A percentile compares a stretch with the other conserved stretches of the same genome.
These are phyloP conservation scores for Sipha flava DNA, from an alignment of 1,140 invertebrate species.

Conservation along the genomic window DNA sequence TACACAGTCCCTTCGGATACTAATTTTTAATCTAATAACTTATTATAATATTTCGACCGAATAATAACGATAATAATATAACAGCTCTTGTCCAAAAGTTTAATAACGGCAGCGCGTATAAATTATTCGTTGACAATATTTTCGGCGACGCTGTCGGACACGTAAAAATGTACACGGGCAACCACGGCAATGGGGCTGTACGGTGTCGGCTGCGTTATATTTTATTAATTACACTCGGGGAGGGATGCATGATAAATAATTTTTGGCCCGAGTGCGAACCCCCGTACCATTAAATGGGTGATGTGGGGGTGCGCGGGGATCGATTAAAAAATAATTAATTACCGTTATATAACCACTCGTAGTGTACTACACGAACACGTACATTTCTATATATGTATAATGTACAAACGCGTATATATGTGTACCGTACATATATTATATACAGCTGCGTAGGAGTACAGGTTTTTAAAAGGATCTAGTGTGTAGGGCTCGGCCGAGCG, in stretches of 20 bases:
- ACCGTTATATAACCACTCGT: too few species aligned
- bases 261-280: constrained; percentile 3
- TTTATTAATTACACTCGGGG: constrained; percentile 16
- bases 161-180: neutral
- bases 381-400: neutral
- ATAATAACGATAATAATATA: neutral
- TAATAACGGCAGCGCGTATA: neutral
- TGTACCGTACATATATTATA: neutral
- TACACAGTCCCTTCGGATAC: neutral
- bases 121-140: constrained; percentile 28
- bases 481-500: too few species aligned
- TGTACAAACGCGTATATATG: too few species aligned
- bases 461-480: too few species aligned
- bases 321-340: constrained; percentile 29
- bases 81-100: neutral
- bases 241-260: constrained; percentile 15
- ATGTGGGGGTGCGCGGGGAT: neutral
- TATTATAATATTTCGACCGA: neutral
- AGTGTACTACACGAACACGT: neutral
- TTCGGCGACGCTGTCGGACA: neutral
- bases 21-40: neutral
- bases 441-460: too few species aligned
- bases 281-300: neutral
- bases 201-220: neutral
- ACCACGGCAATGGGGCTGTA: neutral